Evolutionary conservation across 2,888 invertebrate genomes (phyloP).

Genomic region (Nebria brevicollis): DNA sequence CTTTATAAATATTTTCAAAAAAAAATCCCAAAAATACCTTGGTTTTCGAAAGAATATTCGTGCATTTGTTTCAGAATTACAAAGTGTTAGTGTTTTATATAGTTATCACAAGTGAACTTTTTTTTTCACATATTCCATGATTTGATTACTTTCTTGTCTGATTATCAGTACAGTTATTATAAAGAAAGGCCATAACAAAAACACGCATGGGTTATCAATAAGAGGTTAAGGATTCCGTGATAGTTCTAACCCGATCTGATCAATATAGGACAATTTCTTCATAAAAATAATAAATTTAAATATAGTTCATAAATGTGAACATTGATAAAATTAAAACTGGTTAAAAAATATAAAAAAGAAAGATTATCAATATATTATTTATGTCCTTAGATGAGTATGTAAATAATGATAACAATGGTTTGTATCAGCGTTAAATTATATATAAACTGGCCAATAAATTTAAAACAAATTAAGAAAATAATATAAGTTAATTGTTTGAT

Average conservation of each 20-base stretch:
- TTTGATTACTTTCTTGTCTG: conserved; percentile 3
- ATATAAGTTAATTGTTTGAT: too few relatives aligned
- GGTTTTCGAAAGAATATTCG: too few relatives aligned
- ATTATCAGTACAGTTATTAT: conserved; percentile 27
- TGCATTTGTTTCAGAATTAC: too few relatives aligned
- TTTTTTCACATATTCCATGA: background rate
- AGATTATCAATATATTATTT: too few relatives aligned
- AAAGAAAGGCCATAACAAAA: conserved; percentile 16
- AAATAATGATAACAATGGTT: too few relatives aligned
- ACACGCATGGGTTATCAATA: conserved; percentile 22
- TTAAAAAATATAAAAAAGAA: background rate
- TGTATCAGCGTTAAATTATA: too few relatives aligned
- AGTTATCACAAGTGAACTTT: background rate
- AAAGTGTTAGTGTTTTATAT: background rate
- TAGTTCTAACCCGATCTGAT: background rate
- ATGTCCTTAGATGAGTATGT: too few relatives aligned
- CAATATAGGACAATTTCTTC: conserved; percentile 17
- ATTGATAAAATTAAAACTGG: background rate
- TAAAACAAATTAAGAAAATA: too few relatives aligned
- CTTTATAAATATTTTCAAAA: too few relatives aligned
- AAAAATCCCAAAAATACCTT: too few relatives aligned
- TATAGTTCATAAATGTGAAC: background rate
- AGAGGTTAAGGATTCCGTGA: conserved; percentile 3
- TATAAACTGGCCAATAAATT: too few relatives aligned
- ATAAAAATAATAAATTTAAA: conserved; percentile 5